Base-by-base conservation (phyloP, 2,888 invertebrate genomes). In the Drosophila imparisetae region DNA sequence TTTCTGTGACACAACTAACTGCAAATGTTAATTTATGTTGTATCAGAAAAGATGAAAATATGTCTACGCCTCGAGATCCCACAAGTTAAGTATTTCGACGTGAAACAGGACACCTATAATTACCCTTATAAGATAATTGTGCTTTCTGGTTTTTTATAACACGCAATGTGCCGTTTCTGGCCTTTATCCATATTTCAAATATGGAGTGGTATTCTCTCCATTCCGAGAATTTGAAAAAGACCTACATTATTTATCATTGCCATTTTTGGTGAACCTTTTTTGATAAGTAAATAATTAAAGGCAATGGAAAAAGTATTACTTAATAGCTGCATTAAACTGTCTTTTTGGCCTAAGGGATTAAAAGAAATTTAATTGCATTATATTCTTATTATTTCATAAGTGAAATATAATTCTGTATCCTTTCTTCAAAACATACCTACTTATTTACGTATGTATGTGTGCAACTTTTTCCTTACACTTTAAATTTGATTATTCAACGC, bases 401-500 rank as follows among this genome's bases (percentile, higher is more conserved):
- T 2, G 15, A 24, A 24, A 15, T 45, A 7, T 4, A 1, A 7
- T 45, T 15, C 15, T 15, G 4, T 8, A 45, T 24, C 4, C 45
- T 24, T 45, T 45, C 15, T 2, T 2, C 7, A 45, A 7, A 13
- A 48, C 64, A 67, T 58, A 38, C 50, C 24, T 32, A 40, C 8
- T 5, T 45, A 7, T 10, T 1, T 15, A 36, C 15, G 7, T 21
- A 21, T 5, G 42, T 2, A 11, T 21, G 5, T 42, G 11, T 42
- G 5, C 0, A 21, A 5, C 21, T 21, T 18, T 27, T 38, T 11
- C 0, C 8, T n/a, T 34, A 10, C 24, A 24, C 18, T 11, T 65
- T 74, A 52, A 54, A 40, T 50, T 61, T 32, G 32, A 36, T n/a
- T 57, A 42, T 32, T 24, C 42, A 29, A 27, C 24, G 10, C 38